Evolutionary conservation across 2,113 vertebrate species (phyloP), one percentile per base, ranked within the genome.

Genomic region (Opisthocomus hoazin): DNA sequence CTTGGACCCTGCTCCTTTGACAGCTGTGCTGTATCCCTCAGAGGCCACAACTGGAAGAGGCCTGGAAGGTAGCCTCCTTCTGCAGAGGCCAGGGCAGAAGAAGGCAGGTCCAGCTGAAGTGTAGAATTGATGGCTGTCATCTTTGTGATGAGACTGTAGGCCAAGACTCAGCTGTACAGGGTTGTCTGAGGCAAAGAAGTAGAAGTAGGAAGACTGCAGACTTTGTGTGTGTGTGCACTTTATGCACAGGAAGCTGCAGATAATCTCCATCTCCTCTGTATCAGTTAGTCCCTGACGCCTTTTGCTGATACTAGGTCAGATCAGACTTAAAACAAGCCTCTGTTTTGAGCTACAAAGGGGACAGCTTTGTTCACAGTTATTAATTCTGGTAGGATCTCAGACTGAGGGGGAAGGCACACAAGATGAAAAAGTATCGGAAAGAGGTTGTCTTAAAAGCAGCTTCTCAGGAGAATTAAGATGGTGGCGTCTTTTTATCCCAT

Each of bases 401-500:
- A 23, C 15, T 23, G 14, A 81, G 4, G 7, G 15, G 34, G 10
- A 84, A 74, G 17, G 9, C 36, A 26, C 7, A 6, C 21, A 46
- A 46, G 13, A 84, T n/a, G 5, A 61, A 69, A 89, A 61, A 61
- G 8, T 76, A 56, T 23, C 29, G 53, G 29, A 43, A 81, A 68
- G 21, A 1, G 0, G 12, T 32, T 84, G 29, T 58, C 12, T 46
- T 81, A 60, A 68, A 66, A 84, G n/a, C 18, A 66, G 20, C 34
- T 61, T 84, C 57, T 85, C 34, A 32, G 30, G 19, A 81, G 6
- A 68, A 39, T 43, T 57, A 43, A 89, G 20, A 15, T 63, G 23
- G 63, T 3, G 3, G 1, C 0, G 0, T 39, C 21, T 29, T 34
- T 66, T 34, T 66, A 16, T 32, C 48, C 43, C 4, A 2, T 66